Base-by-base conservation (phyloP, 2,888 invertebrate species). In the Malacosoma neustria region DNA sequence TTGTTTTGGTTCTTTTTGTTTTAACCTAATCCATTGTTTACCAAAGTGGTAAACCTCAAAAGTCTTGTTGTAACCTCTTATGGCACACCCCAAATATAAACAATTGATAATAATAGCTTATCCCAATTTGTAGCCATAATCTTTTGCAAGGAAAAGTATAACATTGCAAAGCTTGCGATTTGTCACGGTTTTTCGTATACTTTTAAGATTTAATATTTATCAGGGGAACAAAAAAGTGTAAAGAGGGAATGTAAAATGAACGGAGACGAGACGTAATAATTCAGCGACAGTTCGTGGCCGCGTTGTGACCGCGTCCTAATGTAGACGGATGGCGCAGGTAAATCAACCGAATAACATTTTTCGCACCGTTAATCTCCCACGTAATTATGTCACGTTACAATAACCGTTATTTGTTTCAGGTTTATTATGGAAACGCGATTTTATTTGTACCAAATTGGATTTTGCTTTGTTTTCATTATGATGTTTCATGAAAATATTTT, bases 271-370 rank as follows among this genome's bases (percentile, higher is more conserved):
- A 6, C 13, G 36, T 33, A 29, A 40, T 45, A 45, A 37, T 32
- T 50, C 30, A 33, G 15, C 36, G 32, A 7, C 22, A 13, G 38
- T 7, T 32, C 35, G 34, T 38, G 45, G 36, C 32, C 35, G 36
- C 41, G 37, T 39, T 48, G 51, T 45, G 49, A 46, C 43, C 33
- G 41, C 43, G 29, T 40, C 43, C 46, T 72, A 71, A 70, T 63
- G 58, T 61, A 62, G 60, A 71, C 62, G 49, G 59, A 72, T 70
- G 60, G 59, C 46, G 42, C 43, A 60, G 57, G 61, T 71, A 69
- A 72, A 69, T 69, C 67, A 64, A 59, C 54, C 50, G 54, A 43
- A 45, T 52, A 54, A 57, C 49, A 54, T 59, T 66, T 64, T 60
- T 54, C 57, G 51, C 50, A 29, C 45, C 41, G 53, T 58, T 66